These are phyloP conservation scores for Bagarius yarrelli DNA, from an alignment of 2,113 vertebrate species.

Conservation along the genomic window DNA sequence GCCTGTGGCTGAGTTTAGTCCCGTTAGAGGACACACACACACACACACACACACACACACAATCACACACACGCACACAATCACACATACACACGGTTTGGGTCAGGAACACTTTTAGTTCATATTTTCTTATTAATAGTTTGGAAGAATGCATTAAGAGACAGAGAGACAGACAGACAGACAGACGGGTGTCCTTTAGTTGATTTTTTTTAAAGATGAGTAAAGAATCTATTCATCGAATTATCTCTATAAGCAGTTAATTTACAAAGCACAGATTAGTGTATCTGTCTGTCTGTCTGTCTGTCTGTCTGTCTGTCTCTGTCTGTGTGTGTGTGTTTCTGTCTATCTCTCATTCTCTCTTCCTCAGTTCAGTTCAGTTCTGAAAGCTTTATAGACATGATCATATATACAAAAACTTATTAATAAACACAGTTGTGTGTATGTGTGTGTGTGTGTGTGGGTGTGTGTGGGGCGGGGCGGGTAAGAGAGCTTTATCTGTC, in stretches of 20 bases:
- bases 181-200: too few species aligned
- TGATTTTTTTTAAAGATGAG: neutral
- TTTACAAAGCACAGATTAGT: too few species aligned
- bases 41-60: conserved; percentile 34
- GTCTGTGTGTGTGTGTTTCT: neutral
- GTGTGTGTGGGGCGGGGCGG: too few species aligned
- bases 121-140: neutral
- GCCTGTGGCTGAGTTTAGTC: conserved; percentile 39
- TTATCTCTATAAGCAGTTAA: too few species aligned
- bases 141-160: neutral
- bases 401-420: too few species aligned
- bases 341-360: neutral
- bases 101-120: neutral
- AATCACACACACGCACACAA: too few species aligned
- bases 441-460: too few species aligned
- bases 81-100: conserved; percentile 2
- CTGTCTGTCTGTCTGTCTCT: neutral
- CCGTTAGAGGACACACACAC: conserved; percentile 15
- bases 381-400: too few species aligned
- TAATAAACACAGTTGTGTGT: too few species aligned
- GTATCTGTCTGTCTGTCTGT: neutral
- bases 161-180: neutral
- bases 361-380: neutral
- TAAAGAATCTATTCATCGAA: too few species aligned
- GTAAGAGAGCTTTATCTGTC: neutral